Conservation (phyloP, 2,888 invertebrate species). For the Germaria angustata region DNA sequence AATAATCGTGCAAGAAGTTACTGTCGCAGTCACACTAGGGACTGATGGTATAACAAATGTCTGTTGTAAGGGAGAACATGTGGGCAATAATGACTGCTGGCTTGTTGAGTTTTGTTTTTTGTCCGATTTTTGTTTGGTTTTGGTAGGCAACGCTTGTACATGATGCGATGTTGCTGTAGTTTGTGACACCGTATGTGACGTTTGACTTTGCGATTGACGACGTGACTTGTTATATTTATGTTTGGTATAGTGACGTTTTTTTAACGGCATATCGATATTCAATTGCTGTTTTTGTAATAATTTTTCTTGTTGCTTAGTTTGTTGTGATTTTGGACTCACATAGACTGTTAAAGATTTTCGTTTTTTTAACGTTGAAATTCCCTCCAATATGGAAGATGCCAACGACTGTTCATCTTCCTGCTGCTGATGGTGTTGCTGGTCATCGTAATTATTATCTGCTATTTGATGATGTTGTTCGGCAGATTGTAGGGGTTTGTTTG, state of each 20-base stretch:
- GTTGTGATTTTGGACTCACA: slow-evolving; percentile 76
- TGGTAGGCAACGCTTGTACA: slow-evolving; percentile 42
- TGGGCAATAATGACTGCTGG: slow-evolving; percentile 36
- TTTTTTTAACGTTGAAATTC: slow-evolving; percentile 78
- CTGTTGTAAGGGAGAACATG: slow-evolving; percentile 38
- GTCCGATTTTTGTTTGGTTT: slow-evolving; percentile 49
- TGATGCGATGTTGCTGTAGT: slow-evolving; percentile 17
- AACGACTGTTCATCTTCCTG: slow-evolving; percentile 67
- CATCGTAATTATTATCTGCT: slow-evolving; percentile 53
- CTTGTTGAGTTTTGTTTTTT: slow-evolving; percentile 27
- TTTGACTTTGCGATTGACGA: slow-evolving; percentile 46
- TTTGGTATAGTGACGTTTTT: slow-evolving; percentile 64
- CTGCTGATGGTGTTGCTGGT: slow-evolving; percentile 64
- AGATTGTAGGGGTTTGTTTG: slow-evolving; percentile 67
- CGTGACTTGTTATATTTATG: slow-evolving; percentile 61
- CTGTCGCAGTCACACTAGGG: slow-evolving; percentile 45
- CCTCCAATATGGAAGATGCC: slow-evolving; percentile 75
- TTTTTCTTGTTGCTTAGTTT: slow-evolving; percentile 48
- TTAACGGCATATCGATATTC: slow-evolving; percentile 56
- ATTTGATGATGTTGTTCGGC: slow-evolving; percentile 69
- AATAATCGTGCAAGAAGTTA: slow-evolving; percentile 54
- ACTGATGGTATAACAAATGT: slow-evolving; percentile 54
- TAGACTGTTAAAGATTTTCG: slow-evolving; percentile 79
- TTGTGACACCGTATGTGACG: slow-evolving; percentile 23
- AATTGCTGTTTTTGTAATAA: slow-evolving; percentile 66